These are phyloP conservation scores for Aphrocallistes beatrix DNA, from an alignment of 37 sponge, comb jelly and placozoan genomes.

Conservation along the genomic window DNA sequence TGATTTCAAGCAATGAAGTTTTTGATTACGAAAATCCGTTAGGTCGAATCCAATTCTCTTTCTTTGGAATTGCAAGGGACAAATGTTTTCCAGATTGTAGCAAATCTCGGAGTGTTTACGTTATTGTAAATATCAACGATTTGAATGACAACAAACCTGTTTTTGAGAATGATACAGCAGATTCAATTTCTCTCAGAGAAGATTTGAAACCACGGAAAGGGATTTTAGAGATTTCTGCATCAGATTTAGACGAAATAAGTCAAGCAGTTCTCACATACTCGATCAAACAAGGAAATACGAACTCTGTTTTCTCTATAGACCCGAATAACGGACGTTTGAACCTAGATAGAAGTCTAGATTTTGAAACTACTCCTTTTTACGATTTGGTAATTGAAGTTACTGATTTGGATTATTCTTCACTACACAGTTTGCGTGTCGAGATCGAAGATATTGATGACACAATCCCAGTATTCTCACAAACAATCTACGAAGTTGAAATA, in stretches of 20 bases:
- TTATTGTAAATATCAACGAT: background rate
- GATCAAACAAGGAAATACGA: background rate
- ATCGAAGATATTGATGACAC: background rate
- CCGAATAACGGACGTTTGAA: background rate
- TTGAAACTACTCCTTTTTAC: background rate
- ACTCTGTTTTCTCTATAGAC: background rate
- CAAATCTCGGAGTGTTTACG: background rate
- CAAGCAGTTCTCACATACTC: background rate
- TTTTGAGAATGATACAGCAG: background rate
- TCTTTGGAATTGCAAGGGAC: background rate
- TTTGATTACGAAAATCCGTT: background rate
- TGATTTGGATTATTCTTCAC: background rate
- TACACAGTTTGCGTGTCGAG: background rate
- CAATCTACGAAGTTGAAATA: background rate
- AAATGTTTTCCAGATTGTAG: background rate
- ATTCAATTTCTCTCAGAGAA: background rate
- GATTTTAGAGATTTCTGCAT: background rate
- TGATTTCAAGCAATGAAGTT: background rate
- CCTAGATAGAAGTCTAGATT: background rate
- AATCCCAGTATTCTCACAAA: background rate
- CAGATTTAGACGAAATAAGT: background rate
- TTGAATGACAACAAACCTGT: background rate
- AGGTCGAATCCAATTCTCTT: background rate
- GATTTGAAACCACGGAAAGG: background rate
- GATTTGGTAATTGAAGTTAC: background rate